phyloP scores from a whole-genome alignment of 1,140 invertebrate genomes.

The Lepidostoma basale region DNA sequence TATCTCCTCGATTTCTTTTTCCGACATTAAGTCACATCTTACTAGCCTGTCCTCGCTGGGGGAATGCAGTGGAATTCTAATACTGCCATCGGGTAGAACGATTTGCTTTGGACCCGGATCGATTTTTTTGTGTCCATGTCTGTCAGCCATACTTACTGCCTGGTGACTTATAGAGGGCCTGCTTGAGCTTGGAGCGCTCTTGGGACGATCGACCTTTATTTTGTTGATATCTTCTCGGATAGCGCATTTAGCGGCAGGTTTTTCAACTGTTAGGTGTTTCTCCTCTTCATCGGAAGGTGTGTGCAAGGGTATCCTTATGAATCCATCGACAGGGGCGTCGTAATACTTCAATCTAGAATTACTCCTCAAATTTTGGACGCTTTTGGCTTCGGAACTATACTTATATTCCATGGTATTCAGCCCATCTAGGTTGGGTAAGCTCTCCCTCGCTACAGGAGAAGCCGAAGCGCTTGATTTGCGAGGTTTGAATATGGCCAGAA shows the following conservation, averaged over 20 bases:
- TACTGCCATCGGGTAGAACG: conserved; percentile 58
- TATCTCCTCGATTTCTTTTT: conserved; percentile 39
- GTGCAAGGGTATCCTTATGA: conserved; percentile 69
- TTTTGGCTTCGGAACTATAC: conserved; percentile 42
- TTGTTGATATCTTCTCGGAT: conserved; percentile 31
- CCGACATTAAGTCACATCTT: conserved; percentile 41
- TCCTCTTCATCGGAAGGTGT: conserved; percentile 69
- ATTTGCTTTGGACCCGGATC: conserved; percentile 48
- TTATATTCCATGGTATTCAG: conserved; percentile 34
- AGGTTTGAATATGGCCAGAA: conserved; percentile 68
- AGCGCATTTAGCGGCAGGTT: conserved; percentile 17
- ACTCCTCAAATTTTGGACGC: conserved; percentile 37
- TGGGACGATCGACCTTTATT: conserved; percentile 41
- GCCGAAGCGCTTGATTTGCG: conserved; percentile 48
- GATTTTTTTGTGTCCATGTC: conserved; percentile 14
- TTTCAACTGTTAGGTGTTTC: conserved; percentile 37
- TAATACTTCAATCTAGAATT: conserved; percentile 62
- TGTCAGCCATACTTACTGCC: conserved; percentile 20
- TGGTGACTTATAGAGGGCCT: conserved; percentile 44
- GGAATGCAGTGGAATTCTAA: conserved; percentile 62
- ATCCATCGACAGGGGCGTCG: conserved; percentile 64
- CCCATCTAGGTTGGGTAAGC: conserved; percentile 43
- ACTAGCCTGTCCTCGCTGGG: conserved; percentile 53
- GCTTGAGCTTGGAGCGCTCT: conserved; percentile 42
- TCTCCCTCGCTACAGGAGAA: conserved; percentile 42